A percentile compares a stretch with the other conserved stretches of the same genome.
Evolutionary conservation across 1,140 invertebrate genomes (phyloP).

Genomic region (Harlomillsia oculata): DNA sequence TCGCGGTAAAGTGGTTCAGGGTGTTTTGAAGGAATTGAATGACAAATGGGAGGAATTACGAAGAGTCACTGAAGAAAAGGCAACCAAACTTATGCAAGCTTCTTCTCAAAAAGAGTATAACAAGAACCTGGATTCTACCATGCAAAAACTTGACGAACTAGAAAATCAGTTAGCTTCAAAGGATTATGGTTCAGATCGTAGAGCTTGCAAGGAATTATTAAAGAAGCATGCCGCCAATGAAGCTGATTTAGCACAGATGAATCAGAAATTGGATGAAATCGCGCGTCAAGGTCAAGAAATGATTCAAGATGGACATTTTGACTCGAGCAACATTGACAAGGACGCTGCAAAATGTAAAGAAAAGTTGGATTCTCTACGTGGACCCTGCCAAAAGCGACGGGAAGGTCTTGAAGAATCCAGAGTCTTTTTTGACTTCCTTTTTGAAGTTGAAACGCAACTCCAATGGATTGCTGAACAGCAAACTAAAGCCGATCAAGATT

Average conservation of each 20-base stretch:
- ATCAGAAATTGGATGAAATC: slow-evolving; percentile 64
- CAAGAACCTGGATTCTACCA: slow-evolving; percentile 50
- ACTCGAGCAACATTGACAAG: slow-evolving; percentile 71
- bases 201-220: slow-evolving; percentile 76
- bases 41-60: slow-evolving; percentile 61
- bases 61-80: slow-evolving; percentile 66
- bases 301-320: slow-evolving; percentile 80
- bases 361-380: slow-evolving; percentile 43
- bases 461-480: slow-evolving; percentile 91
- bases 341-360: slow-evolving; percentile 64
- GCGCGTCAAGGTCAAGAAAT: slow-evolving; percentile 73
- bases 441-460: slow-evolving; percentile 83
- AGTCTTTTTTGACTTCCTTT: slow-evolving; percentile 84
- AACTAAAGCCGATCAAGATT: slow-evolving; percentile 64
- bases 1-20: slow-evolving; percentile 48
- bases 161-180: slow-evolving; percentile 61
- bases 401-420: slow-evolving; percentile 74
- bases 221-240: slow-evolving; percentile 77
- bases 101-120: slow-evolving; percentile 67
- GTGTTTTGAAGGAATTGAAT: slow-evolving; percentile 54
- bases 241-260: slow-evolving; percentile 66
- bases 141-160: slow-evolving; percentile 68
- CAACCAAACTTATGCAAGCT: slow-evolving; percentile 65
- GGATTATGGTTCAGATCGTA: slow-evolving; percentile 71
- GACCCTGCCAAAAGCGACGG: slow-evolving; percentile 50